Evolutionary conservation across 2,113 vertebrate genomes (phyloP), one percentile per base, ranked within the genome.

Genomic region (Noturus placidus): DNA sequence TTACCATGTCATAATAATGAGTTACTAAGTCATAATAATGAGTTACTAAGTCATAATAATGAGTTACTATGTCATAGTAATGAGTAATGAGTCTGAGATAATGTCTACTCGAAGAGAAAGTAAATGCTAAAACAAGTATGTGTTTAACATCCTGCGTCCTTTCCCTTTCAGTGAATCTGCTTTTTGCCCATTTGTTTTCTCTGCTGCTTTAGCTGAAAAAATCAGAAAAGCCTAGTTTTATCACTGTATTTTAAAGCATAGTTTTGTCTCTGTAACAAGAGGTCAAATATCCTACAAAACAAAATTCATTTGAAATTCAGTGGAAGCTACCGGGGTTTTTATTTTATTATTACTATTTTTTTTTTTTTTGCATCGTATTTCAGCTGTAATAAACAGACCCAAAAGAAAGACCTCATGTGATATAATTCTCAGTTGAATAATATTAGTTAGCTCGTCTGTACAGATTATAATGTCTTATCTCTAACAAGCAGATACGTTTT

Each of bases 391-490:
- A 57, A 85, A 42, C 33, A 59, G 57, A 35, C 15, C 35, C 38
- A 20, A 59, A 76, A 7, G 11, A 42, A 42, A 59, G n/a, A 59
- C n/a, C 22, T 46, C 20, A 22, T 10, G 6, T 52, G 30, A 80
- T 56, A 67, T 69, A 4, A 54, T 56, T 86, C 78, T 50, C 77
- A 72, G 33, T 17, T 82, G 35, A 78, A 80, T 69, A 65, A 82
- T 35, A 38, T 80, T 69, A 70, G 30, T 46, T 25, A 46, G 42
- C 57, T 50, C 35, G 14, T 27, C 35, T 25, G 11, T 46, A 72
- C 33, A 38, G 50, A 56, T 87, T 74, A 83, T 50, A 82, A 74
- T 61, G 52, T 82, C 86, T 87, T 82, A 87, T 87, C 86, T 87
- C 67, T 10, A 74, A 74, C 79, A 82, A 46, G 79, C 79, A 87